Conservation (phyloP, 2,113 vertebrate genomes). For the Mungos mungo region DNA sequence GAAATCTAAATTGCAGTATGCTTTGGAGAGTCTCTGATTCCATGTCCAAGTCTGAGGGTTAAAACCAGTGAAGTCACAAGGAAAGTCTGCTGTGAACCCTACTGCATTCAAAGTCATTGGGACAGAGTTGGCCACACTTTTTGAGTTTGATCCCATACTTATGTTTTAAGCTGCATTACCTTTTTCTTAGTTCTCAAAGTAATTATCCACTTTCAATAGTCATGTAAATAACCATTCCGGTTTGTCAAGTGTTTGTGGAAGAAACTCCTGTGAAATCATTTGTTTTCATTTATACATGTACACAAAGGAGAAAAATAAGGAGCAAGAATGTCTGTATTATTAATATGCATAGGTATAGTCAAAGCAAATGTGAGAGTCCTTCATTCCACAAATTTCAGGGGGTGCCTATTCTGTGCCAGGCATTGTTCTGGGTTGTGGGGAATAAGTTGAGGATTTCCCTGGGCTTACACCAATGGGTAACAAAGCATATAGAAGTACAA, state of each 20-base stretch:
- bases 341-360: background rate
- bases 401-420: background rate
- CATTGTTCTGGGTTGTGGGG: background rate
- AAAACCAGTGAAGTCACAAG: background rate
- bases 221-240: slow-evolving; percentile 20
- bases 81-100: background rate
- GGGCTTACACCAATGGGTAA: too few relatives aligned
- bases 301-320: background rate
- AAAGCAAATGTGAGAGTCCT: background rate
- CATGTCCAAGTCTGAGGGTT: background rate
- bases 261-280: background rate
- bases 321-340: background rate
- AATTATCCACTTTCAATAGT: slow-evolving; percentile 35
- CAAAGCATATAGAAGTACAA: too few relatives aligned
- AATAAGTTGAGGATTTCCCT: too few relatives aligned
- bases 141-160: background rate
- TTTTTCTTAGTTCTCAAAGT: slow-evolving; percentile 27
- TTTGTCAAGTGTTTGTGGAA: background rate
- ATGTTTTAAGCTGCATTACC: background rate
- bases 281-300: background rate
- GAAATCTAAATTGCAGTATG: background rate
- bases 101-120: background rate
- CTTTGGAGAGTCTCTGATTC: background rate
- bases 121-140: background rate
- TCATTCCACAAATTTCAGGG: background rate